Percentiles rank a stretch among this genome's conserved stretches.
These are phyloP conservation scores for Trichogramma dendrolimi DNA, from an alignment of 2,888 invertebrate species.

Conservation along the genomic window DNA sequence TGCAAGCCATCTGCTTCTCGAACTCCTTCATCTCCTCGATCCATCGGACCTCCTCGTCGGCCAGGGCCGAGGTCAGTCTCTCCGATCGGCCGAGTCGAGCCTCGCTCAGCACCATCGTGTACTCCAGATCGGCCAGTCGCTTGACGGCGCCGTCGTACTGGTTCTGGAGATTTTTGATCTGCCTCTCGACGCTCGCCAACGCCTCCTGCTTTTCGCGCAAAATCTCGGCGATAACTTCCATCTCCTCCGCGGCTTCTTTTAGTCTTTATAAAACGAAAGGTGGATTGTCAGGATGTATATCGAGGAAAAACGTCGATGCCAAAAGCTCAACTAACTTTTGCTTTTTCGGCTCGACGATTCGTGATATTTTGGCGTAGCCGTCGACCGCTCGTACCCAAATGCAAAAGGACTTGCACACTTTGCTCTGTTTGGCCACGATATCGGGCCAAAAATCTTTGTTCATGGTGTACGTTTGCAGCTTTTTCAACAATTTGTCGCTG, in stretches of 20 bases:
- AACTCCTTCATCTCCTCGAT: conserved; percentile 56
- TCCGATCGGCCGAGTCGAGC: conserved; percentile 77
- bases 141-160: conserved; percentile 69
- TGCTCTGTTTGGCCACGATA: conserved; percentile 76
- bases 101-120: conserved; percentile 73
- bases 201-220: conserved; percentile 76
- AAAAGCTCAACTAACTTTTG: conserved; percentile 58
- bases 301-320: neutral
- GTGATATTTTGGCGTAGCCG: conserved; percentile 80
- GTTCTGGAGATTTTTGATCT: conserved; percentile 57
- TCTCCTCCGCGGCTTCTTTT: conserved; percentile 64
- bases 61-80: conserved; percentile 78
- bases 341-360: conserved; percentile 84
- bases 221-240: conserved; percentile 71
- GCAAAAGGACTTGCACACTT: conserved; percentile 86
- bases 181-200: conserved; percentile 75
- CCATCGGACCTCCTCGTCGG: conserved; percentile 85
- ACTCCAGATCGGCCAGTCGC: conserved; percentile 70
- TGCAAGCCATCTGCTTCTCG: conserved; percentile 64
- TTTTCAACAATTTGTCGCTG: conserved; percentile 68
- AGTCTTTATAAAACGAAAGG: conserved; percentile 33
- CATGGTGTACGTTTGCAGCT: conserved; percentile 76
- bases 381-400: conserved; percentile 91
- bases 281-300: neutral
- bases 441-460: conserved; percentile 84